Evolutionary conservation across 2,888 invertebrate species (phyloP).

Genomic region (Scrobipalpa costella): DNA sequence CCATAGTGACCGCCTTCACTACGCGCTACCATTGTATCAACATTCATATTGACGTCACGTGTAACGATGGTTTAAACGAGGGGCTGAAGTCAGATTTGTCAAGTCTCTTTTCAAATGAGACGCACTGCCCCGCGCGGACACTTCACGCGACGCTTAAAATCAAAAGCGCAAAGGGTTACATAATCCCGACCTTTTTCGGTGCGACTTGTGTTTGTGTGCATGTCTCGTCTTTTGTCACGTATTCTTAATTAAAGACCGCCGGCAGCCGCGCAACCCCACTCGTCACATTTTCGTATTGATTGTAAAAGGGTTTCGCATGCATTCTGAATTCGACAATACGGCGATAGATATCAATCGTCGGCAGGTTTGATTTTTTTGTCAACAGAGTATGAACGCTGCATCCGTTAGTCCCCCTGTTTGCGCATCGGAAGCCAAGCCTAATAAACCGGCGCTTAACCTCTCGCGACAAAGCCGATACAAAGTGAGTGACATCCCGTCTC

Average conservation of each 20-base stretch:
- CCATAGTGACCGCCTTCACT: conserved; percentile 65
- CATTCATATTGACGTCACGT: conserved; percentile 75
- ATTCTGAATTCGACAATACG: conserved; percentile 46
- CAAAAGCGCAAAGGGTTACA: conserved; percentile 80
- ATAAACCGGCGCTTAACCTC: conserved; percentile 80
- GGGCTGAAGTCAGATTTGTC: conserved; percentile 79
- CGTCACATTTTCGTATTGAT: conserved; percentile 76
- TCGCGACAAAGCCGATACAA: conserved; percentile 79
- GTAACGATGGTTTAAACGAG: conserved; percentile 70
- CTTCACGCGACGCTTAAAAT: conserved; percentile 78
- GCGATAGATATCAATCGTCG: conserved; percentile 55
- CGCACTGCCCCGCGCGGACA: conserved; percentile 63
- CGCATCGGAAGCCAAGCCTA: conserved; percentile 75
- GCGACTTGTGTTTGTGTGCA: conserved; percentile 74
- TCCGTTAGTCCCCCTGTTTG: conserved; percentile 70
- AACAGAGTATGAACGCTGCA: conserved; percentile 56
- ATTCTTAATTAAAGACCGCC: conserved; percentile 80
- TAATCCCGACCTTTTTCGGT: conserved; percentile 78
- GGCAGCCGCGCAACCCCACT: conserved; percentile 69
- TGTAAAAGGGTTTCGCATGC: conserved; percentile 59
- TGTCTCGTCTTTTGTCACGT: conserved; percentile 82
- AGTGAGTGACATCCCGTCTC: conserved; percentile 78
- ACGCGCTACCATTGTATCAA: conserved; percentile 77
- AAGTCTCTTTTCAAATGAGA: conserved; percentile 78
- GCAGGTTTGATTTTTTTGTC: conserved; percentile 51